Percentiles rank a stretch among this genome's conserved stretches.
phyloP scores from a whole-genome alignment of 2,797 vertebrate species.

The Notamacropus eugenii region DNA sequence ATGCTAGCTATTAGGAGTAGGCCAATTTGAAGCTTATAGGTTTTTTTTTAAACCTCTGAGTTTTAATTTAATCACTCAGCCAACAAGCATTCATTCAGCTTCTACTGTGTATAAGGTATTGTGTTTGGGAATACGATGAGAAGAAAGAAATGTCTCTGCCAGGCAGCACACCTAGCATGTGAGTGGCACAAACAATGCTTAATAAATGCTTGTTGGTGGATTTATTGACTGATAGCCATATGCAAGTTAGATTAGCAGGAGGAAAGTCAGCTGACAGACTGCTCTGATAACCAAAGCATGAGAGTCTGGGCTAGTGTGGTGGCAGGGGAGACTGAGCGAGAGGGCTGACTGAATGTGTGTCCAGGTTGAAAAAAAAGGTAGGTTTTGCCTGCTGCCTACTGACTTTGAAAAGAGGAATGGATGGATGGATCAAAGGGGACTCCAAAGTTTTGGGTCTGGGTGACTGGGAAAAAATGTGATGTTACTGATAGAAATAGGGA shows the following conservation, averaged over 20 bases:
- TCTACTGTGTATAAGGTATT: not conserved
- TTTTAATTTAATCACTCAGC: not conserved
- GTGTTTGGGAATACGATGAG: not conserved
- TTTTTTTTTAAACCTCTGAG: not conserved
- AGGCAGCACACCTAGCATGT: not conserved
- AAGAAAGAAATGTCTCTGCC: not conserved
- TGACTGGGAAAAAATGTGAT: not conserved
- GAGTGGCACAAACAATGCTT: not conserved
- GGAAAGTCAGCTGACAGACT: not conserved
- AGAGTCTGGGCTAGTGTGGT: not conserved
- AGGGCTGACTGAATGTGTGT: too few relatives aligned
- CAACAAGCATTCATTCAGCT: not conserved
- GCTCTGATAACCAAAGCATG: not conserved
- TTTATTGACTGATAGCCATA: not conserved
- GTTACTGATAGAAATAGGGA: not conserved
- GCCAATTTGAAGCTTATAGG: not conserved
- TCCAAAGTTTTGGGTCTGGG: not conserved
- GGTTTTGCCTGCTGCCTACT: not conserved
- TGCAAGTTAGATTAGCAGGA: not conserved
- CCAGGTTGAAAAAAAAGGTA: not conserved
- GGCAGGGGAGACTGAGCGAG: not conserved
- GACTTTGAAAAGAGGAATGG: not conserved
- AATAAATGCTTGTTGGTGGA: not conserved
- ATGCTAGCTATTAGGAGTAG: not conserved
- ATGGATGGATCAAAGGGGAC: not conserved